A percentile compares a stretch with the other conserved stretches of the same genome.
Evolutionary conservation across 2,888 invertebrate species (phyloP).

Genomic region (Kuschelorhynchus macadamiae): DNA sequence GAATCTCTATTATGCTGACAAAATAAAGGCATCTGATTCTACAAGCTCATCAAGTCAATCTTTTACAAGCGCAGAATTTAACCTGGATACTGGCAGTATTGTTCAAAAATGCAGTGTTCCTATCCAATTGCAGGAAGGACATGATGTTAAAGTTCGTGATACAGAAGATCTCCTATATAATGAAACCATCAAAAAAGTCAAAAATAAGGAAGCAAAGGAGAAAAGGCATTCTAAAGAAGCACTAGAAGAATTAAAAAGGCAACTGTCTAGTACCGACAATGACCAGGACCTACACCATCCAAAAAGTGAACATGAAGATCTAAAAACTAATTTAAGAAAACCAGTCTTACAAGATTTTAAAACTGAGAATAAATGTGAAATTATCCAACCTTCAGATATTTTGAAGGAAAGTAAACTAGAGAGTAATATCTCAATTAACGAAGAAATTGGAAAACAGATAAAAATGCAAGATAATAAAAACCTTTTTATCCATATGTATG

Average conservation of each 20-base stretch:
- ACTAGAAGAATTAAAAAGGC: conserved; percentile 21
- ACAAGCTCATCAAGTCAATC: conserved; percentile 34
- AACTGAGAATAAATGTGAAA: conserved; percentile 5
- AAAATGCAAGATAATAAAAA: background rate
- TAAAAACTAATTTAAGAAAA: conserved; percentile 34
- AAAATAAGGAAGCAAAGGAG: conserved; percentile 26
- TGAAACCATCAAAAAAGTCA: conserved; percentile 48
- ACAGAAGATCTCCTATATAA: conserved; percentile 51
- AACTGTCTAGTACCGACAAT: conserved; percentile 12
- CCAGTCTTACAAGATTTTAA: conserved; percentile 19
- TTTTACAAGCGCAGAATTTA: conserved; percentile 54
- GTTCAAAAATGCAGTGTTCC: conserved; percentile 16
- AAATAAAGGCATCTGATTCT: conserved; percentile 6
- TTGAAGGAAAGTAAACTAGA: too few relatives aligned
- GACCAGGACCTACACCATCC: conserved; percentile 23
- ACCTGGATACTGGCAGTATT: conserved; percentile 51
- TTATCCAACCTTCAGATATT: too few relatives aligned
- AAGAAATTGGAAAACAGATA: background rate
- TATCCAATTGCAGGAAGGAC: background rate
- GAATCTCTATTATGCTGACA: conserved; percentile 44
- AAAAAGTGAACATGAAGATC: conserved; percentile 35
- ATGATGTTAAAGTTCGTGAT: background rate
- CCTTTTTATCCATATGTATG: background rate
- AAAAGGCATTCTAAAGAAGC: background rate
- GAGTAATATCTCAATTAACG: background rate